These are phyloP conservation scores for Xylocopa sonorina DNA, from an alignment of 1,140 invertebrate genomes.

Conservation along the genomic window DNA sequence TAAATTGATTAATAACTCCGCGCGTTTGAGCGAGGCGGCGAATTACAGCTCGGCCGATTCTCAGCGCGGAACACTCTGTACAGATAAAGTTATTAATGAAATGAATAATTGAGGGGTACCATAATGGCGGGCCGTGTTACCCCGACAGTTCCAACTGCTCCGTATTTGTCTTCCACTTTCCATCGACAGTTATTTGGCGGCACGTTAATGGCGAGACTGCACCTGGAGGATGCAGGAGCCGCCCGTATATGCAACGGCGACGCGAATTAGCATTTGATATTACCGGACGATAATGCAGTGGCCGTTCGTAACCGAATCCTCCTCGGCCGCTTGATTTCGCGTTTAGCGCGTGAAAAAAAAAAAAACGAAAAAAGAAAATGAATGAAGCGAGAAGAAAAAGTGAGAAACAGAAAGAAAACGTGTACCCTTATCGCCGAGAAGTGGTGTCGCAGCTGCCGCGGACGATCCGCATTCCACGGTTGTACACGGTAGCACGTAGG, in stretches of 20 bases:
- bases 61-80: background rate
- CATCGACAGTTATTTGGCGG: constrained; percentile 40
- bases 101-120: constrained; percentile 15
- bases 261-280: constrained; percentile 55
- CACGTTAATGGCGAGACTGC: constrained; percentile 59
- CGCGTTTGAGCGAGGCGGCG: background rate
- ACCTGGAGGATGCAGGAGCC: constrained; percentile 44
- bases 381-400: background rate
- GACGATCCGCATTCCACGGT: constrained; percentile 55
- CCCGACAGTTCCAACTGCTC: constrained; percentile 24
- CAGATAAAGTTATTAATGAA: constrained; percentile 43
- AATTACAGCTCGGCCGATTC: background rate
- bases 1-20: constrained; percentile 15
- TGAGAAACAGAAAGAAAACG: constrained; percentile 14
- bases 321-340: constrained; percentile 25
- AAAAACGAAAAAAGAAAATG: constrained; percentile 12
- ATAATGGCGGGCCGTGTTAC: constrained; percentile 9
- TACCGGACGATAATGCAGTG: constrained; percentile 25
- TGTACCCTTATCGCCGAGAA: constrained; percentile 17
- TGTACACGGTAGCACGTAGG: constrained; percentile 55
- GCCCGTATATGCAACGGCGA: constrained; percentile 34
- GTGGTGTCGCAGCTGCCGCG: constrained; percentile 49
- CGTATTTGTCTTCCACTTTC: constrained; percentile 43
- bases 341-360: constrained; percentile 40
- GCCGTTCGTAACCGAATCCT: background rate